Evolutionary conservation across 2,888 invertebrate species (phyloP).

Genomic region (Eustalomyia histrio): DNA sequence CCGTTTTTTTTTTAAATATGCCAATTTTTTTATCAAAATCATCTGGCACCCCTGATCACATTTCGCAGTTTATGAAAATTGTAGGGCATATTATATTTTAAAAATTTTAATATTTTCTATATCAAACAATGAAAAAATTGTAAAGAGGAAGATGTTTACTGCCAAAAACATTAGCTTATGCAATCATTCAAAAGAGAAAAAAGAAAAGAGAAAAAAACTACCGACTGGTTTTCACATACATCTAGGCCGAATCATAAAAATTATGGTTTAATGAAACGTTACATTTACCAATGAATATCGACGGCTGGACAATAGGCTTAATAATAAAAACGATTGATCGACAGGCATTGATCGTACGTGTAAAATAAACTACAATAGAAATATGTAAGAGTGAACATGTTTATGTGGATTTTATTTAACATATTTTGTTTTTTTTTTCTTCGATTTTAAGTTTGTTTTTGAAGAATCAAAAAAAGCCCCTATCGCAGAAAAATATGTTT

Average conservation of each 20-base stretch:
- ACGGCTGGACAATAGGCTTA: conserved; percentile 13
- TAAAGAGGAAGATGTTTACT: conserved; percentile 40
- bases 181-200: conserved; percentile 29
- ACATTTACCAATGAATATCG: background rate
- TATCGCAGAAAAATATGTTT: conserved; percentile 29
- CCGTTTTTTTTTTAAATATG: no score
- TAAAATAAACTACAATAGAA: background rate
- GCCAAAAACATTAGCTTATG: conserved; percentile 42
- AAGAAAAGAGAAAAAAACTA: conserved; percentile 6
- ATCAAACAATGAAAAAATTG: background rate
- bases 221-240: conserved; percentile 31
- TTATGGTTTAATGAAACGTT: background rate
- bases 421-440: background rate
- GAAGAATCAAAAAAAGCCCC: conserved; percentile 10
- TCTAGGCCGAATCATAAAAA: conserved; percentile 32
- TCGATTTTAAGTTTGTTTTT: background rate
- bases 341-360: conserved; percentile 23
- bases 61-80: no score
- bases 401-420: background rate
- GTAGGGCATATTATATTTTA: no score
- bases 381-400: background rate
- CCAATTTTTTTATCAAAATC: no score
- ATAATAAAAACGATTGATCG: conserved; percentile 20
- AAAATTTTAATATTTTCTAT: background rate
- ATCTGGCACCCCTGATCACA: no score